Evolutionary conservation across 2,888 invertebrate genomes (phyloP), one percentile per base, ranked within the genome.

Genomic region (Halocaridina rubra): DNA sequence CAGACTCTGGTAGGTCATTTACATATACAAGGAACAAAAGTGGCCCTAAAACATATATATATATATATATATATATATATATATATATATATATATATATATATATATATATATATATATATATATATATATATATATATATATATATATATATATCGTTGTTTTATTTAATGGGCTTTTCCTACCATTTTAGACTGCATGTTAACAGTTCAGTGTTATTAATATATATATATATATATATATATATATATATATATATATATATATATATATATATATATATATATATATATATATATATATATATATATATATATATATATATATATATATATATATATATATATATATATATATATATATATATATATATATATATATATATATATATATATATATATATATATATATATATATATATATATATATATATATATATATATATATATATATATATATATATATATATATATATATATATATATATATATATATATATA

Each of bases 231-330:
- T 67, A 67, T 67, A 67, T 67, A 67, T 67, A 67, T 67, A 67
- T 67, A 67, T 67, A 67, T 74, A 74, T 74, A 74, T 74, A 74
- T 74, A 74, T 74, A 74, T 74, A 74, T 74, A 74, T 74, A 74
- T 74, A 74, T 74, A 39, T 74, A 74, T 74, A 74, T 74, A 74
- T 74, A 74, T 74, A 74, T 78, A 74, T 74, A 39, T 74, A 74
- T 74, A 74, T 74, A 39, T 39, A 74, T 78, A 78, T 78, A 78
- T 78, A 78, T 78, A 78, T 78, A 78, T 64, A 78, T 64, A 78
- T 78, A 78, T 78, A 78, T 78, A 78, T 78, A 78, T 78, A 78
- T 78, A 78, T 78, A 78, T 61, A 78, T 64, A 64, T 78, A 64
- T 78, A 64, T 78, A 64, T 78, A 64, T 78, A 78, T 78, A 64